These are phyloP conservation scores for Pseudanteris insignis DNA, from an alignment of 2,888 invertebrate genomes.

Conservation along the genomic window DNA sequence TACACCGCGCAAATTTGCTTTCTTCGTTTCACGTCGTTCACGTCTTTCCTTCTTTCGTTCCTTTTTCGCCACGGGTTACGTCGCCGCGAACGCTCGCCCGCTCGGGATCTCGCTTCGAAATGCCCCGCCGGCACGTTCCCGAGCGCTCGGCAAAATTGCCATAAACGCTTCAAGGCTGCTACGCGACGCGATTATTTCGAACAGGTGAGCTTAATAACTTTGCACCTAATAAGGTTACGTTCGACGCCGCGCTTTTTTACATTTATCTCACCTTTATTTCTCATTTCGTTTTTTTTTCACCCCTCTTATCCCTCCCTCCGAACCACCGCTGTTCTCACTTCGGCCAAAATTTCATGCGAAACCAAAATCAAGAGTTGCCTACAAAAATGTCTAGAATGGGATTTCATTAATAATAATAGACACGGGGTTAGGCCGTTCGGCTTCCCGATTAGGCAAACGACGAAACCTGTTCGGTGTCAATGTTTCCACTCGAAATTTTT, in stretches of 20 bases:
- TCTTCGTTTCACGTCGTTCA: slow-evolving; percentile 2
- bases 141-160: slow-evolving; percentile 26
- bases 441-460: slow-evolving; percentile 16
- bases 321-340: slow-evolving; percentile 2
- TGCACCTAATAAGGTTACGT: slow-evolving; percentile 44
- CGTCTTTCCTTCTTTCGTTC: slow-evolving; percentile 3
- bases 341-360: slow-evolving; percentile 3
- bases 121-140: slow-evolving; percentile 28
- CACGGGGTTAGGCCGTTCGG: slow-evolving; percentile 2
- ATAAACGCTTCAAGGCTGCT: slow-evolving; percentile 32
- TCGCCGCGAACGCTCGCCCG: no score
- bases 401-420: slow-evolving; percentile 31
- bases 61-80: slow-evolving; percentile 6
- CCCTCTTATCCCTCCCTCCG: background rate
- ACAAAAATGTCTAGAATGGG: background rate
- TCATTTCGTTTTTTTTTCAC: background rate
- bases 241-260: slow-evolving; percentile 12
- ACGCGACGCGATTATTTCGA: slow-evolving; percentile 26
- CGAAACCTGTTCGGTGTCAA: slow-evolving; percentile 24
- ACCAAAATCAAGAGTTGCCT: no score
- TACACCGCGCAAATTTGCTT: background rate
- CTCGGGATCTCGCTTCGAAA: slow-evolving; percentile 10
- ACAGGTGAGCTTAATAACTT: slow-evolving; percentile 43
- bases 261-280: background rate
- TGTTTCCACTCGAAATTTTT: slow-evolving; percentile 8